Evolutionary conservation across 2,113 vertebrate species (phyloP).

Genomic region (Ctenomys sociabilis): DNA sequence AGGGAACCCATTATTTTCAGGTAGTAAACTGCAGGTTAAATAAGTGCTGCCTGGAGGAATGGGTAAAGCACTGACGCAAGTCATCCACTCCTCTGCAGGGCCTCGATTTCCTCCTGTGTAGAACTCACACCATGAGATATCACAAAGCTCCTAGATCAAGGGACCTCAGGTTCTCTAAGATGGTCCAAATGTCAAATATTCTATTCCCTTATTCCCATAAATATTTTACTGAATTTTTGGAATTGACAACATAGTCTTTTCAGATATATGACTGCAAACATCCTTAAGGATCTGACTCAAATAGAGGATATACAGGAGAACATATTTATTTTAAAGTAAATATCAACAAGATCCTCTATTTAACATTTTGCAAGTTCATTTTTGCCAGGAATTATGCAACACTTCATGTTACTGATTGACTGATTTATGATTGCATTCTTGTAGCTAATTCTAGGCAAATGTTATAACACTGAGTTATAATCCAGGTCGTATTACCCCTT

Average conservation of each 20-base stretch:
- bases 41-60: accelerated
- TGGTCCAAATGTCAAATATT: not conserved
- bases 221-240: accelerated
- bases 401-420: not conserved
- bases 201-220: too few relatives aligned
- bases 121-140: accelerated
- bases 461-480: not conserved
- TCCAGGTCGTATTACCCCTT: not conserved
- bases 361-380: not conserved
- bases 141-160: not conserved
- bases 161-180: not conserved
- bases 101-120: not conserved
- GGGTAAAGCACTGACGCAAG: too few relatives aligned
- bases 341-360: not conserved
- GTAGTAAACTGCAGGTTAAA: not conserved
- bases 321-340: not conserved
- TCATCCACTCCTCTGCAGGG: accelerated
- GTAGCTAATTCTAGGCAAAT: too few relatives aligned
- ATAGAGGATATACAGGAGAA: not conserved
- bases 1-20: not conserved
- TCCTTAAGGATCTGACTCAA: not conserved
- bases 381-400: not conserved
- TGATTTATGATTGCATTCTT: not conserved
- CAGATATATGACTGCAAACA: not conserved
- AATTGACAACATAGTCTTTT: not conserved